Base-by-base conservation (phyloP, 1,140 invertebrate genomes). In the Chymomyza costata region DNA sequence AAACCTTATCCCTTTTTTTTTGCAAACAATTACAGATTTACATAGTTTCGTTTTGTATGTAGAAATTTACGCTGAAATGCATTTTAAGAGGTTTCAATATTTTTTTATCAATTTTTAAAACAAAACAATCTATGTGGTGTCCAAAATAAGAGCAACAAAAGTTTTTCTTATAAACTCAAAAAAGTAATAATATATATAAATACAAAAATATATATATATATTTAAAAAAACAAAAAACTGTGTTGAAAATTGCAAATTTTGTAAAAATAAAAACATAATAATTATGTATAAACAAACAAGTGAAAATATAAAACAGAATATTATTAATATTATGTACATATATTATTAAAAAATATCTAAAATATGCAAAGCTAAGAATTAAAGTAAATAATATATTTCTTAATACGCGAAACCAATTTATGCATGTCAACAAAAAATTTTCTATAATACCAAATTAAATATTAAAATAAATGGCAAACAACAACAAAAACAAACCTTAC, bases 241-340 rank as follows among this genome's bases (percentile, higher is more conserved):
- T 78, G 71, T 76, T 76, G 71, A 66, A 78, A 76, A 76, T 76
- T 76, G 14, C 38, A 76, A 76, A 76, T 76, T 76, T 51, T 76
- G 39, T 62, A 58, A 7, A 45, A 35, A 45, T 7, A 14, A 53
- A 49, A 59, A 71, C 66, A 78, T 71, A 76, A 78, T 37, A 55
- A 62, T 76, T 76, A 76, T 76, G 70, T 71, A 56, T 51, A 64
- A 70, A 78, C 54, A 16, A 18, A 40, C 25, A 25, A 53, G 6
- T 25, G 21, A 5, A 8, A 3, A 25, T 25, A 8, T 25, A 25
- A 25, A 25, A 25, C 3, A 25, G 8, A 25, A 25, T 8, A 25
- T 5, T 8, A 25, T 66, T 50, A 49, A 69, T 60, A 69, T 63
- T 70, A 46, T 39, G 37, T 49, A 50, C 17, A 55, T 67, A 52